Conservation (phyloP, 2,113 vertebrate species). For the Crypturellus undulatus region DNA sequence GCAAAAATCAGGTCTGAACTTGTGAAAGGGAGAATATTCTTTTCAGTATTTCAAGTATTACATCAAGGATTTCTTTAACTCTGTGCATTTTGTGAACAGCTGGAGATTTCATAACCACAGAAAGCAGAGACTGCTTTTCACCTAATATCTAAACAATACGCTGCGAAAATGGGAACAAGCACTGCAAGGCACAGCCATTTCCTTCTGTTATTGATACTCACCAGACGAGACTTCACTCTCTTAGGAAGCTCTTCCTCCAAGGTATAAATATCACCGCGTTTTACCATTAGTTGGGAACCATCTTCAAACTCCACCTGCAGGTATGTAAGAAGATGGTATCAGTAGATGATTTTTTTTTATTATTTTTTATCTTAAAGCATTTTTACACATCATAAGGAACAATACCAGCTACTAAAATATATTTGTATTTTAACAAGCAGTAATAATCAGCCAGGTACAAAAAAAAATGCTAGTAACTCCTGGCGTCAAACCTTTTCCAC, state of each 20-base stretch:
- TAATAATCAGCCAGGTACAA: conserved; percentile 50
- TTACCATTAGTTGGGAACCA: conserved; percentile 89
- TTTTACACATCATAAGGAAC: conserved; percentile 32
- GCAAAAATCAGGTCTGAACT: background rate
- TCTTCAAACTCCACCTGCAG: conserved; percentile 95
- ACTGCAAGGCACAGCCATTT: background rate
- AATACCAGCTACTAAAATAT: conserved; percentile 31
- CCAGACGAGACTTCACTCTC: conserved; percentile 91
- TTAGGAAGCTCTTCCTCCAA: conserved; percentile 93
- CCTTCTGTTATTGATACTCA: conserved; percentile 67
- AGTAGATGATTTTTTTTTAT: background rate
- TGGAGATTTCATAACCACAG: background rate
- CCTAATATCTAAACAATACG: background rate
- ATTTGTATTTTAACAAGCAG: conserved; percentile 47
- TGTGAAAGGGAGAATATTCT: background rate
- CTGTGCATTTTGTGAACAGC: background rate
- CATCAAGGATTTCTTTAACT: background rate
- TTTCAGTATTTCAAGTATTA: background rate
- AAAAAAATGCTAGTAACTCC: background rate
- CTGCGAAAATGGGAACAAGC: background rate
- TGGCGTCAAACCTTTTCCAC: background rate
- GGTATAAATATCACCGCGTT: conserved; percentile 89
- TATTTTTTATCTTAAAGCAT: conserved; percentile 46
- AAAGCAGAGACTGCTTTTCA: background rate
- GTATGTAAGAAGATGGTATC: background rate